A percentile compares a stretch with the other conserved stretches of the same genome.
Evolutionary conservation across 1,140 invertebrate species (phyloP).

Genomic region (Lasioglossum albipes): DNA sequence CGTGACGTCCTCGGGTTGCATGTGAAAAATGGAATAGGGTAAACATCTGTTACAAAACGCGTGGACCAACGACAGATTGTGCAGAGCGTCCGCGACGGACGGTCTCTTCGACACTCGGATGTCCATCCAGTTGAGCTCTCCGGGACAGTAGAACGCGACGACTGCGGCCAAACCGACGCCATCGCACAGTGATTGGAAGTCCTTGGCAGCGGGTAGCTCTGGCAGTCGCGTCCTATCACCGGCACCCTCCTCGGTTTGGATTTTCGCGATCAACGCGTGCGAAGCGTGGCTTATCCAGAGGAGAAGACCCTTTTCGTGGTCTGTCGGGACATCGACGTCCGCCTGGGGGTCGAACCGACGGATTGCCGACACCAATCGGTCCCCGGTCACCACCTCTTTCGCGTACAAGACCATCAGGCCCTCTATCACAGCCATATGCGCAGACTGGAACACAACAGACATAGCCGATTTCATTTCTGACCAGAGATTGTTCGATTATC

Average conservation of each 20-base stretch:
- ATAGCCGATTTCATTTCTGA: too few species aligned
- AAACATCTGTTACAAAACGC: conserved; percentile 92
- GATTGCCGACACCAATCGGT: conserved; percentile 92
- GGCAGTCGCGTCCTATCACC: conserved; percentile 78
- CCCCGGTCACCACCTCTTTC: conserved; percentile 94
- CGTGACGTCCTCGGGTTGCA: conserved; percentile 96
- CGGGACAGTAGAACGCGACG: conserved; percentile 96
- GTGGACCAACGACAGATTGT: conserved; percentile 94
- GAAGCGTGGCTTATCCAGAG: conserved; percentile 95
- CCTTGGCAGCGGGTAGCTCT: conserved; percentile 78
- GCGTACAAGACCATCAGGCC: conserved; percentile 97
- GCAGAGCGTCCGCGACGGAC: conserved; percentile 92
- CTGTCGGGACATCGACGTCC: conserved; percentile 80
- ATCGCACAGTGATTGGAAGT: conserved; percentile 87
- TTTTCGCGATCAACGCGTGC: conserved; percentile 85
- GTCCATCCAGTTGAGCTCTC: conserved; percentile 88
- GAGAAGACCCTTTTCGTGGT: conserved; percentile 93
- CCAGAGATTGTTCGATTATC: too few species aligned
- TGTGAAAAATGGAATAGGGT: conserved; percentile 95
- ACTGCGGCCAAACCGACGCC: conserved; percentile 94
- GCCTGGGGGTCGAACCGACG: conserved; percentile 83
- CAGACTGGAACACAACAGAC: conserved; percentile 84
- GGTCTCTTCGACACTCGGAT: conserved; percentile 87
- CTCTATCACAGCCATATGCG: conserved; percentile 98
- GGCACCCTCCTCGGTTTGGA: conserved; percentile 74